These are phyloP conservation scores for Diploscapter pachys DNA, from an alignment of 1,140 invertebrate species.

Conservation along the genomic window DNA sequence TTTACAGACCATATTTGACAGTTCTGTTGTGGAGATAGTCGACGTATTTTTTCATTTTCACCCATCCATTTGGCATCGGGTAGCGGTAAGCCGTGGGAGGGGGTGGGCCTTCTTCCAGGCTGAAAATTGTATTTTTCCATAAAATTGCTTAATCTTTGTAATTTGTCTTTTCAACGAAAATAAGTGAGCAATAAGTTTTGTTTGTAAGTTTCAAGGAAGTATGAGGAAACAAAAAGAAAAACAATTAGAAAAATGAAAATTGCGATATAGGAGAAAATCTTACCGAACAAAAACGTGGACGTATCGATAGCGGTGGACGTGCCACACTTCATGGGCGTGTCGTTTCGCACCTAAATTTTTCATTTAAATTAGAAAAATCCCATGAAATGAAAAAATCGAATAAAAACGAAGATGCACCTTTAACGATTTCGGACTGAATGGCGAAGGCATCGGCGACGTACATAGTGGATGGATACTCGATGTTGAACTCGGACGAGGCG, in stretches of 20 bases:
- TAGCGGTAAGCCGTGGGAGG: slow-evolving; percentile 41
- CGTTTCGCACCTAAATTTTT: slow-evolving; percentile 35
- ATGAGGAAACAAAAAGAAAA: slow-evolving; percentile 34
- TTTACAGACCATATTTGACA: slow-evolving; percentile 55
- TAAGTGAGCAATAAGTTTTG: too few relatives aligned
- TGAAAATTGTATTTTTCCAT: too few relatives aligned
- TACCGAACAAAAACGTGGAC: slow-evolving; percentile 49
- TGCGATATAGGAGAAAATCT: background rate
- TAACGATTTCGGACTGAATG: slow-evolving; percentile 53
- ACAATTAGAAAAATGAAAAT: slow-evolving; percentile 6
- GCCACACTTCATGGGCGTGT: slow-evolving; percentile 54
- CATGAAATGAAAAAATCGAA: background rate
- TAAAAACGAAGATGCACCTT: slow-evolving; percentile 26
- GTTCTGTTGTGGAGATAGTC: slow-evolving; percentile 50
- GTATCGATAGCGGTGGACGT: slow-evolving; percentile 50
- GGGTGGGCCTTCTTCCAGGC: slow-evolving; percentile 34
- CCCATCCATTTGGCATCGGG: slow-evolving; percentile 47
- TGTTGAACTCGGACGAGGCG: slow-evolving; percentile 51
- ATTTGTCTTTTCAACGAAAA: too few relatives aligned
- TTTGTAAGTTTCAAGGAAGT: too few relatives aligned
- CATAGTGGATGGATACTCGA: slow-evolving; percentile 50
- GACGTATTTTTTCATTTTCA: slow-evolving; percentile 54
- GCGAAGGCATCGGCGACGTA: slow-evolving; percentile 54
- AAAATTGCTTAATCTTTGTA: too few relatives aligned
- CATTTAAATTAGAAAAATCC: background rate